Conservation (phyloP, 2,888 invertebrate species). For the Andrena trimmerana region DNA sequence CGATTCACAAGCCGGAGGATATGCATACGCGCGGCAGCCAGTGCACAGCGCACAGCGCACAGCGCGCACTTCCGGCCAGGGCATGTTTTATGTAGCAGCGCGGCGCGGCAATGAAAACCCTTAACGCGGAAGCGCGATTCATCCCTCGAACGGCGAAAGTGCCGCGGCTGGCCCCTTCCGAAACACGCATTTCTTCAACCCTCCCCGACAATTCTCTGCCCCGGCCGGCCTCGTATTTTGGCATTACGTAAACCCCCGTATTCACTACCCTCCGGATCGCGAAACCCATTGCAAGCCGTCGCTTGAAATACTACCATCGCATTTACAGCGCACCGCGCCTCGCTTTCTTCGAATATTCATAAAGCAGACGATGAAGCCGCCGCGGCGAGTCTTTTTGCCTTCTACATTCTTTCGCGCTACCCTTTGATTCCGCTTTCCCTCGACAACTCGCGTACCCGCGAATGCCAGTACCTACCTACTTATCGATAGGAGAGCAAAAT, state of each 20-base stretch:
- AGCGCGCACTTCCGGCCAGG: constrained; percentile 19
- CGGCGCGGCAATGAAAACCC: constrained; percentile 19
- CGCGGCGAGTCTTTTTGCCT: constrained; percentile 25
- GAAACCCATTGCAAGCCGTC: neutral
- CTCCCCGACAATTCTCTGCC: constrained; percentile 18
- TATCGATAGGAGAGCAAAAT: neutral
- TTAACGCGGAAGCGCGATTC: constrained; percentile 24
- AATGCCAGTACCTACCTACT: neutral
- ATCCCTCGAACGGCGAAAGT: constrained; percentile 12
- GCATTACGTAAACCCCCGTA: constrained; percentile 13
- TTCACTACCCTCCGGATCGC: neutral
- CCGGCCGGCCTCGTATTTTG: constrained; percentile 22
- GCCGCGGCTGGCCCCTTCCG: constrained; percentile 10
- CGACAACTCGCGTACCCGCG: neutral
- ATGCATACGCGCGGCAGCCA: constrained; percentile 6
- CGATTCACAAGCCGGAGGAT: constrained; percentile 10
- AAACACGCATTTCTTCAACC: constrained; percentile 24
- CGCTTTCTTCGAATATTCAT: constrained; percentile 68
- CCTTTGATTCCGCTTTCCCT: neutral
- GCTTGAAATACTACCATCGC: constrained; percentile 12
- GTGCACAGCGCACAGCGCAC: constrained; percentile 8
- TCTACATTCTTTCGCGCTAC: neutral
- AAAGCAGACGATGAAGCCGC: constrained; percentile 47
- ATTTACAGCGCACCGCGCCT: constrained; percentile 18
- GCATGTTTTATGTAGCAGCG: constrained; percentile 54